Conservation (phyloP, 2,113 vertebrate species). For the Callaeas wilsoni region DNA sequence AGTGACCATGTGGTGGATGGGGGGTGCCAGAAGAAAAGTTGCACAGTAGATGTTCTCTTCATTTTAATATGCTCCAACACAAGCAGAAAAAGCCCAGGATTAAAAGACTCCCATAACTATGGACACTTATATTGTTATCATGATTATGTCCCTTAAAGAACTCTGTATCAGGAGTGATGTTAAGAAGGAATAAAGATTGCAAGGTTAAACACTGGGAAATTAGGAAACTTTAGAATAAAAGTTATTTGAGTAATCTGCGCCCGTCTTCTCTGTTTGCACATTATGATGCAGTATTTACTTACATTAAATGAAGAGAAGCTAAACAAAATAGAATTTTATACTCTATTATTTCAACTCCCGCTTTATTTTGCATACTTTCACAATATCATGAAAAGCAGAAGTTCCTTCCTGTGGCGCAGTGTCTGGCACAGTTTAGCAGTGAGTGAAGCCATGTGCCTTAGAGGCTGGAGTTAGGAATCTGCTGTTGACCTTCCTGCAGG, state of each 20-base stretch:
- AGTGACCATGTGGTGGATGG: background rate
- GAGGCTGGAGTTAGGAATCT: background rate
- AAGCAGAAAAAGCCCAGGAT: background rate
- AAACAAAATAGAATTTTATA: background rate
- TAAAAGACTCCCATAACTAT: background rate
- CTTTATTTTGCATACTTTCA: background rate
- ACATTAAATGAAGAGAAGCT: background rate
- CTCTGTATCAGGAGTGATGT: background rate
- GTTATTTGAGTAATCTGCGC: background rate
- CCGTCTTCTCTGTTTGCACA: background rate
- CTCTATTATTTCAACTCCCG: background rate
- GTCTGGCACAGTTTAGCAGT: background rate
- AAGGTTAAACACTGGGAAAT: background rate
- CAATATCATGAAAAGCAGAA: background rate
- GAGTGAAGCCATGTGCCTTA: background rate
- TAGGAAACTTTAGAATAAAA: background rate
- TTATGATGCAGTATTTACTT: background rate
- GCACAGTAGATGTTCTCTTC: background rate
- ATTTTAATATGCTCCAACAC: background rate
- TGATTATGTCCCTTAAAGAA: background rate
- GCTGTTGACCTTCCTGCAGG: background rate
- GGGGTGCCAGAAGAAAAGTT: background rate
- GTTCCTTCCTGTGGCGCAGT: accelerated
- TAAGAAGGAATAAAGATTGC: background rate
- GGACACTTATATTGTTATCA: background rate